Evolutionary conservation across 1,140 invertebrate species (phyloP), one percentile per base, ranked within the genome.

Genomic region (Lordiphosa stackelbergi): DNA sequence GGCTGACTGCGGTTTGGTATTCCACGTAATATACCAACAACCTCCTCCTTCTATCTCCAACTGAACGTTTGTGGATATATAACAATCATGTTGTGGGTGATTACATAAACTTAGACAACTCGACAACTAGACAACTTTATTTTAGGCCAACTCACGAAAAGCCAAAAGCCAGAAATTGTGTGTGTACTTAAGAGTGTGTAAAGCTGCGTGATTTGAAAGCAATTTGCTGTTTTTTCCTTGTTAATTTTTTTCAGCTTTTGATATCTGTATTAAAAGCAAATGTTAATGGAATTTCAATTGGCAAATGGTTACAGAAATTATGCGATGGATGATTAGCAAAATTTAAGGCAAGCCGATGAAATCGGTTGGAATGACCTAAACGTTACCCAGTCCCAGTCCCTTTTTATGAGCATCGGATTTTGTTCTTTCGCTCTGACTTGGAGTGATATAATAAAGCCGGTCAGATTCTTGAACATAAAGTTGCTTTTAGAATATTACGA

Each of bases 41-140:
- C 53, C 28, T 11, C 19, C 11, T 5, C 31, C 28, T 34, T 36
- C 63, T 53, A 66, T 66, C 51, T 57, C 42, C 63, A 59, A 59
- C 66, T 59, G 64, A 28, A 36, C 42, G 41, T 9, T 13, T 41
- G 35, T 16, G 22, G 61, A 64, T 64, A 64, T 62, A 48, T 45
- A 75, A 77, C 73, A 81, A 79, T 79, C 75, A 78, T 61, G 71
- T 81, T 81, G 74, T 81, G 74, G 74, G 75, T 74, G 74, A 79
- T 79, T 79, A 81, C 75, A 79, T 79, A 79, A 79, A 71, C 66
- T 63, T 46, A 69, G 65, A 69, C 66, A 71, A 54, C 48, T 68
- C 64, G 70, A 69, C 66, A 69, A 41, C 51, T 31, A 46, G 64
- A 77, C 72, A 75, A 75, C 73, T 79, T 83, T 66, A 79, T 79